Evolutionary conservation across 1,140 invertebrate species (phyloP).

Genomic region (Ooceraea biroi): DNA sequence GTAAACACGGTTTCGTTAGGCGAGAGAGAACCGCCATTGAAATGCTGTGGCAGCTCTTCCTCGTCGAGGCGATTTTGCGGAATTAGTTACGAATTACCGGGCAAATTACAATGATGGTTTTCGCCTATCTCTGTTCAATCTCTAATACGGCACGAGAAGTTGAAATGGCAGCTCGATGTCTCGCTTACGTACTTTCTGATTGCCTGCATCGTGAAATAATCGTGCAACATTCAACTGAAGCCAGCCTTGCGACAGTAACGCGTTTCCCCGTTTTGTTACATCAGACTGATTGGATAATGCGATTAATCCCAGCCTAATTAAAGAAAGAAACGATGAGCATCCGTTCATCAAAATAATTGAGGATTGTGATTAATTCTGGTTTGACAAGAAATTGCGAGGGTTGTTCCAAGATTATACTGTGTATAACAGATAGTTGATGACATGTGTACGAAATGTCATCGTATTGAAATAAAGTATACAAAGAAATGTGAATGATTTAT

Average conservation of each 20-base stretch:
- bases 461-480: too few relatives aligned
- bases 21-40: conserved; percentile 35
- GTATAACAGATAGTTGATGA: too few relatives aligned
- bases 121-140: conserved; percentile 23
- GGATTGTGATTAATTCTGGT: not conserved
- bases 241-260: not conserved
- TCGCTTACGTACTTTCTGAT: conserved; percentile 44
- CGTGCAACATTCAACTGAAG: not conserved
- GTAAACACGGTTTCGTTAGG: conserved; percentile 13
- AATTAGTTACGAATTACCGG: conserved; percentile 72
- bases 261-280: not conserved
- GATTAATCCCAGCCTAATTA: too few relatives aligned
- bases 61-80: conserved; percentile 60
- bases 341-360: not conserved
- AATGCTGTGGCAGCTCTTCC: conserved; percentile 16
- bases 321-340: too few relatives aligned
- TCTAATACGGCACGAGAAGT: conserved; percentile 14
- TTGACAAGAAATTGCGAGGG: not conserved
- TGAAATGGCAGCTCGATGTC: conserved; percentile 23
- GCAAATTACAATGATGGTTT: conserved; percentile 74
- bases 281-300: too few relatives aligned
- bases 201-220: not conserved
- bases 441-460: too few relatives aligned
- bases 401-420: too few relatives aligned
- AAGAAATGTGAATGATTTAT: too few relatives aligned